A percentile compares a stretch with the other conserved stretches of the same genome.
These are phyloP conservation scores for Thereva unica DNA, from an alignment of 2,888 invertebrate species.

Conservation along the genomic window DNA sequence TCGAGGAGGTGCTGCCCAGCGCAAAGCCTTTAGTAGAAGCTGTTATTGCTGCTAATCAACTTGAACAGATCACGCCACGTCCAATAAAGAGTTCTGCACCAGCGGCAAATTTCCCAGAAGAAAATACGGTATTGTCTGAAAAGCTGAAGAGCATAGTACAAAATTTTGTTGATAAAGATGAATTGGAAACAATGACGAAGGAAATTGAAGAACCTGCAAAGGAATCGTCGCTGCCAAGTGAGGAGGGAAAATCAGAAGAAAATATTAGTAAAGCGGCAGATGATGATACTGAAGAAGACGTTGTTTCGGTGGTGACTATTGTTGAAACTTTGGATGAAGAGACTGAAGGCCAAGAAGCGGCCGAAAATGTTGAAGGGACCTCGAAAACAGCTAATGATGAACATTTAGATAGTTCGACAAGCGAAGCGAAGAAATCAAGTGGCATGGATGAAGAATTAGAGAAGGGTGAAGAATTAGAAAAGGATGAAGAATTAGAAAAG, in stretches of 20 bases:
- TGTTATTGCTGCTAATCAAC: background rate
- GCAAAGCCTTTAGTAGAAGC: constrained; percentile 49
- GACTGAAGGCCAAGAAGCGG: background rate
- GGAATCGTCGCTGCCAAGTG: too few species aligned
- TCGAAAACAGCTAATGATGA: constrained; percentile 9
- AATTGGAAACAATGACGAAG: background rate
- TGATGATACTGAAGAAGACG: too few species aligned
- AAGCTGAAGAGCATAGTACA: too few species aligned
- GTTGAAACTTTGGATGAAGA: too few species aligned
- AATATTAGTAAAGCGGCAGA: too few species aligned
- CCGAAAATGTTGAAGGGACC: background rate
- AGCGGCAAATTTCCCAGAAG: too few species aligned
- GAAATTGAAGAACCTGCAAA: background rate
- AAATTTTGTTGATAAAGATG: too few species aligned
- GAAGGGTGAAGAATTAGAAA: constrained; percentile 8
- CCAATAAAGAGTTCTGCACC: too few species aligned
- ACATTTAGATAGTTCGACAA: constrained; percentile 5
- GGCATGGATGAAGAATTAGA: constrained; percentile 3
- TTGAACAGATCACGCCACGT: too few species aligned
- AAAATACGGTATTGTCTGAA: too few species aligned
- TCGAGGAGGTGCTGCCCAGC: constrained; percentile 50
- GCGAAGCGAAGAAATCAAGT: constrained; percentile 9
- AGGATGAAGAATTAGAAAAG: constrained; percentile 7
- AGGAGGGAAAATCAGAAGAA: too few species aligned
- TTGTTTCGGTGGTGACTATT: too few species aligned